Evolutionary conservation across 2,797 vertebrate genomes (phyloP).

Genomic region (Lepus townsendii): DNA sequence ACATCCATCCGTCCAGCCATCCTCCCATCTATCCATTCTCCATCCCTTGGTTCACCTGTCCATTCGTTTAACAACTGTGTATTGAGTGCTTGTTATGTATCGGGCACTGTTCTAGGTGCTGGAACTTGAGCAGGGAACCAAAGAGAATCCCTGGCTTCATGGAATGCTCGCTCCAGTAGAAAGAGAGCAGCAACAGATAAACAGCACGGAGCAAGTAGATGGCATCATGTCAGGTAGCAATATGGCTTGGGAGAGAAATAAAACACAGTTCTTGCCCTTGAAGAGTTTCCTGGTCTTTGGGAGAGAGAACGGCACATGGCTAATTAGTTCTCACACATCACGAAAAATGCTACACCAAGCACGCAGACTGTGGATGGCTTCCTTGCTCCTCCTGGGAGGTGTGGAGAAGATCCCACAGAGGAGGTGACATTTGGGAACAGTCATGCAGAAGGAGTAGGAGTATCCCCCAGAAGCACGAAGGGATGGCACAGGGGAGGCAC

Average conservation of each 20-base stretch:
- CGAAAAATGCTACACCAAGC: background rate
- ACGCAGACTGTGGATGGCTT: background rate
- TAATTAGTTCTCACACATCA: background rate
- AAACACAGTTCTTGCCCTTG: background rate
- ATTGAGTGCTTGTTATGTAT: background rate
- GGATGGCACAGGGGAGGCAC: background rate
- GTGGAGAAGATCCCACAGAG: constrained; percentile 41
- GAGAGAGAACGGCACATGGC: background rate
- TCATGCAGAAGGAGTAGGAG: constrained; percentile 58
- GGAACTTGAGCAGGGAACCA: background rate
- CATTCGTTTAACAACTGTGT: background rate
- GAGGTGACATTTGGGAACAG: constrained; percentile 66
- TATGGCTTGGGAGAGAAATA: background rate
- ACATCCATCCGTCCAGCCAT: background rate
- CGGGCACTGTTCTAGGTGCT: background rate
- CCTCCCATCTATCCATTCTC: too few species aligned
- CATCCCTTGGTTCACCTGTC: too few species aligned
- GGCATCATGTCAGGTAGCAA: background rate
- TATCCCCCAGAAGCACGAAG: constrained; percentile 63
- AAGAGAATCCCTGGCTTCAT: background rate
- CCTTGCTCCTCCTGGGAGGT: background rate
- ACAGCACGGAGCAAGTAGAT: background rate
- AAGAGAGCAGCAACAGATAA: background rate
- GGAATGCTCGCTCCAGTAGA: background rate
- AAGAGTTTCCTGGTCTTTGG: background rate